Evolutionary conservation across 2,113 vertebrate species (phyloP), one percentile per base, ranked within the genome.

Genomic region (Archocentrus centrarchus): DNA sequence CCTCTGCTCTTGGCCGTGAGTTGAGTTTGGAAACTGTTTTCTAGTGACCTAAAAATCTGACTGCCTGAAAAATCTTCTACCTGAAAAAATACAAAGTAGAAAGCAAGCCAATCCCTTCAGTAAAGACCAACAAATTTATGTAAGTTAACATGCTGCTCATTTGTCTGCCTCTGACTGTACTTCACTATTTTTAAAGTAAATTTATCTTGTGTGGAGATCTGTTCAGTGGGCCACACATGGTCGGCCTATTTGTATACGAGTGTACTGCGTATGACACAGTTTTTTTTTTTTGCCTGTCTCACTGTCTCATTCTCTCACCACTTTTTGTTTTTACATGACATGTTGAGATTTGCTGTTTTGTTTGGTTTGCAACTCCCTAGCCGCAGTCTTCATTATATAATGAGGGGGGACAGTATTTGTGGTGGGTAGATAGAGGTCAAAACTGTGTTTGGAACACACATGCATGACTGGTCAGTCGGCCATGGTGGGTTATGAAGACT

Each of bases 261-360:
- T 47, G 78, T 66, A 77, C 39, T 55, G 32, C 64, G 64, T 64
- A 79, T 55, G 75, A 85, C 77, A 77, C 77, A 77, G 11, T 66
- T 60, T 63, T 75, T 80, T 85, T 77, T 78, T 80, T 58, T 55
- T 73, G 2, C 44, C 50, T 50, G 15, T 66, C 14, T 68, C 18
- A 3, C 66, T 55, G 41, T 75, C 60, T 27, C 66, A 62, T 53
- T 60, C 78, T 24, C 78, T 80, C 32, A 39, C 55, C 82, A 59
- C 59, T 24, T 76, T 84, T 63, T 91, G 86, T 89, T 93, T 92
- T 93, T 32, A 64, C 77, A 86, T 59, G 82, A 59, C 88, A 85
- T 82, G 88, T 84, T 93, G 87, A 83, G 89, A 89, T 76, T 86
- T 87, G 87, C 92, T 92, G 86, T 92, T 90, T 75, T 90, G 89